Evolutionary conservation across 2,797 vertebrate genomes (phyloP).

Genomic region (Ctenopoma kingsleyae): DNA sequence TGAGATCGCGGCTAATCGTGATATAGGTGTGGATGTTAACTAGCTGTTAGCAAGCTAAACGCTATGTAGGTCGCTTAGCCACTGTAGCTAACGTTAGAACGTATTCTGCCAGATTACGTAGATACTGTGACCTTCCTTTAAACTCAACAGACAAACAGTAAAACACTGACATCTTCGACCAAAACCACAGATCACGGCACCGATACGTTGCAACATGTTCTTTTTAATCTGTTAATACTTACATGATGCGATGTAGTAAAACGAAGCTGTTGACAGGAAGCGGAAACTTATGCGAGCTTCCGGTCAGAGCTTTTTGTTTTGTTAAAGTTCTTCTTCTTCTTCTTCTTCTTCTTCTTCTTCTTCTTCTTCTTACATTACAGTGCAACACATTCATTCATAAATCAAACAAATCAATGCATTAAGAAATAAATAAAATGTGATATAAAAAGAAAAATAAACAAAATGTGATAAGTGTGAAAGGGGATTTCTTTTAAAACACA

Average conservation of each 20-base stretch:
- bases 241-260: conserved; percentile 41
- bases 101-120: not conserved
- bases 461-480: no score
- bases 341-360: no score
- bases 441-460: no score
- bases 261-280: conserved; percentile 39
- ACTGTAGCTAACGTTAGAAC: conserved; percentile 27
- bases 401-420: no score
- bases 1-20: not conserved
- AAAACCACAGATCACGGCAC: not conserved
- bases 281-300: conserved; percentile 18
- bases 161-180: no score
- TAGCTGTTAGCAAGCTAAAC: not conserved
- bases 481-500: no score
- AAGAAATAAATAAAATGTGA: no score
- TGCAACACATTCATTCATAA: not conserved
- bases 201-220: not conserved
- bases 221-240: conserved; percentile 28
- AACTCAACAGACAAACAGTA: no score
- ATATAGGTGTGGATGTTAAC: not conserved
- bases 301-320: not conserved
- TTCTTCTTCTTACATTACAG: no score
- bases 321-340: no score
- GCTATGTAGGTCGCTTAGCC: conserved; percentile 8
- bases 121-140: no score